Conservation (phyloP, 1,140 invertebrate genomes). For the Rhagoletis zephyria region DNA sequence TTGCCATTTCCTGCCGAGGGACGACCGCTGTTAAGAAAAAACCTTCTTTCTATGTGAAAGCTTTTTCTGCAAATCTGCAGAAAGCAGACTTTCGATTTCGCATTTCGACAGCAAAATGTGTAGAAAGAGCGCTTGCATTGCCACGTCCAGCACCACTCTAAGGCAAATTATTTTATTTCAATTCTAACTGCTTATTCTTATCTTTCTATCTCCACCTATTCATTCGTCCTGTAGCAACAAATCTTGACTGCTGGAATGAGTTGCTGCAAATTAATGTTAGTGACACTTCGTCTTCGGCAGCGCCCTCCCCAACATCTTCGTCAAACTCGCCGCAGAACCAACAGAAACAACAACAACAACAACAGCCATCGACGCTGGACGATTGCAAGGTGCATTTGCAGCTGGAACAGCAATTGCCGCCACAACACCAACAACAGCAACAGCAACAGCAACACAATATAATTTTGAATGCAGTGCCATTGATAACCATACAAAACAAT, state of each 20-base stretch:
- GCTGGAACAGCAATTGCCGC: conserved; percentile 58
- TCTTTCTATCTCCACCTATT: neutral
- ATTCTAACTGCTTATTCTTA: neutral
- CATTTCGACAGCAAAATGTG: no score
- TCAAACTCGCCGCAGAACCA: conserved; percentile 58
- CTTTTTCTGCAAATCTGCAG: no score
- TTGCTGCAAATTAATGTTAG: conserved; percentile 69
- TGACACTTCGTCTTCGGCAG: conserved; percentile 59
- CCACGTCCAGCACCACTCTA: no score
- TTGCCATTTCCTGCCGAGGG: no score
- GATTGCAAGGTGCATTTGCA: conserved; percentile 60
- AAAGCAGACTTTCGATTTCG: no score
- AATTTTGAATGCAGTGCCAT: conserved; percentile 70
- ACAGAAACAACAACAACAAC: conserved; percentile 61
- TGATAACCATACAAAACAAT: conserved; percentile 70
- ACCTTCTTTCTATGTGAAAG: no score
- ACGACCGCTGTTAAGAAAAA: no score
- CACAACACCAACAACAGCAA: conserved; percentile 60
- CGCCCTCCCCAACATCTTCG: conserved; percentile 60
- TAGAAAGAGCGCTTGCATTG: no score
- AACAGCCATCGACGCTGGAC: conserved; percentile 47
- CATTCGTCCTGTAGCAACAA: conserved; percentile 61
- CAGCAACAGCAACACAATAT: conserved; percentile 63
- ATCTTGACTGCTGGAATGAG: conserved; percentile 70
- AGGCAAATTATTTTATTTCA: neutral